Percentiles rank a stretch among this genome's conserved stretches.
Evolutionary conservation across 1,140 invertebrate genomes (phyloP).

Genomic region (Venturia canescens): DNA sequence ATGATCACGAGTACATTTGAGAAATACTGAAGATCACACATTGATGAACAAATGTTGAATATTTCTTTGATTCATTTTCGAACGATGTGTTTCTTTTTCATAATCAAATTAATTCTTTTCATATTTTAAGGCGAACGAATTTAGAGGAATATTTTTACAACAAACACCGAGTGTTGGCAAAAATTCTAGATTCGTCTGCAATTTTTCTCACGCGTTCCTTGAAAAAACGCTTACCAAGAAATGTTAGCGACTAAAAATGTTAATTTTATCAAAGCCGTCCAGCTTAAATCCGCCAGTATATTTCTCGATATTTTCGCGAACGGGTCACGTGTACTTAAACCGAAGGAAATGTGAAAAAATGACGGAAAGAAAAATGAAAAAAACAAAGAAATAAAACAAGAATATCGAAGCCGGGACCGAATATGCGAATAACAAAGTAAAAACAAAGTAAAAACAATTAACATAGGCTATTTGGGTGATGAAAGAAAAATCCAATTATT

Average conservation of each 20-base stretch:
- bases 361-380: conserved; percentile 7
- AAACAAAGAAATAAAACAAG: not conserved
- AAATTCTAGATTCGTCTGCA: too few relatives aligned
- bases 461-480: too few relatives aligned
- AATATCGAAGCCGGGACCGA: conserved; percentile 25
- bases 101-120: not conserved
- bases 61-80: too few relatives aligned
- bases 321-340: conserved; percentile 52
- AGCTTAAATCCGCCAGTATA: conserved; percentile 77
- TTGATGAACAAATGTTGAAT: not conserved
- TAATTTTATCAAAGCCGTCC: conserved; percentile 78
- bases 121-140: not conserved
- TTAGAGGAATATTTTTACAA: not conserved
- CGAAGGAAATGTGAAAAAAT: conserved; percentile 34
- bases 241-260: conserved; percentile 65
- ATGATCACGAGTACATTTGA: not conserved
- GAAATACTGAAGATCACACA: too few relatives aligned
- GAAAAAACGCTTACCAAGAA: conserved; percentile 54
- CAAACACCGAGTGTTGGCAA: not conserved
- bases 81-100: too few relatives aligned
- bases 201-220: conserved; percentile 44
- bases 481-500: conserved; percentile 53
- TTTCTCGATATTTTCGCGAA: conserved; percentile 76
- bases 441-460: too few relatives aligned
- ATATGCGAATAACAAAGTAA: too few relatives aligned